Evolutionary conservation across 2,113 vertebrate genomes (phyloP), one percentile per base, ranked within the genome.

Genomic region (Malurus alboscapulatus): DNA sequence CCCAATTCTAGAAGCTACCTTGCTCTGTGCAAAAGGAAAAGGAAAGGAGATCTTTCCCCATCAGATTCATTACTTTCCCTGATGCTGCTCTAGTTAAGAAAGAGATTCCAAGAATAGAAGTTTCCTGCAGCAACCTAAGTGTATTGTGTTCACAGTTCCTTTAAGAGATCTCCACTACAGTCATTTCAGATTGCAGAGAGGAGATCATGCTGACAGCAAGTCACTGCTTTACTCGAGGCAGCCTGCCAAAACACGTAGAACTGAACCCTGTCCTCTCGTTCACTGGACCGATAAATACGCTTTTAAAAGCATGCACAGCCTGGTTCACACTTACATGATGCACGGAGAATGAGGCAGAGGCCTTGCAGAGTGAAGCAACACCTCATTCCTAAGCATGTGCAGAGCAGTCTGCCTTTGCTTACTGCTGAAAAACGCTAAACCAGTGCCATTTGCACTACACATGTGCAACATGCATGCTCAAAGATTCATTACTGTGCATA

Each of bases 251-350:
- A 89, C 2, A 3, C 7, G 1, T 25, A 69, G 81, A 89, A 51
- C 66, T 91, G 91, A 96, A 89, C 87, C 67, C 66, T 89, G 74
- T 90, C 81, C 73, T 92, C 81, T 91, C 62, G 14, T 91, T 92
- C 92, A 91, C 58, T 47, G 74, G 84, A 58, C 84, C 29, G 47
- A 87, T 82, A 77, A 89, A 92, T 87, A 69, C 10, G n/a, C 84
- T 89, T 94, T 87, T 93, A 96, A 92, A 92, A 89, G 81, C 87
- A 74, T 93, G 87, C 92, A 91, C 81, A 69, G 84, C 58, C 91
- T 92, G 91, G 50, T 95, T 96, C 94, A 93, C 91, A 89, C 96
- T 93, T 95, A 95, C 94, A 95, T 89, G 94, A 96, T 92, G 84
- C 93, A 76, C 40, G 22, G 92, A 82, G 95, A 96, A 94, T 93